Base-by-base conservation (phyloP, 1,140 invertebrate genomes). In the Pseudomyrmex sp. region DNA sequence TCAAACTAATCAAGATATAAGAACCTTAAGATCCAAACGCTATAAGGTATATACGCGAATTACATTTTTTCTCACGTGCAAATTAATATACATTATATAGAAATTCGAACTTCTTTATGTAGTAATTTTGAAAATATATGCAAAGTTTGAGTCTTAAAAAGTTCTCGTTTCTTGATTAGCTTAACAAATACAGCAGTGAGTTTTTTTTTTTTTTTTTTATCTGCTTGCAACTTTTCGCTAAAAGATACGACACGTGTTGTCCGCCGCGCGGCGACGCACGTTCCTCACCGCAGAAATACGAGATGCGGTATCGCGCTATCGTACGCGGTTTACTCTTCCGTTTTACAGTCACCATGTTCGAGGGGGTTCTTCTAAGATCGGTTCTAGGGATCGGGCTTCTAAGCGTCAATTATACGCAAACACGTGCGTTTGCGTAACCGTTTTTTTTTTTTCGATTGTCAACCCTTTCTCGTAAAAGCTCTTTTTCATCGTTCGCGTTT, bases 311-410 rank as follows among this genome's bases (percentile, higher is more conserved):
- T 77, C 61, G 50, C 12, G 13, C 0, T 77, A 15, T 77, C 61
- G 50, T 79, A 69, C 52, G 76, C 15, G 20, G 63, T 59, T 69
- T 69, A 59, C 44, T 18, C 15, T 79, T 79, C 26, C 65, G 54
- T 58, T 79, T 79, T 59, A 48, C 10, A 35, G 12, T 20, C 15
- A 18, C 9, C 18, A 48, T 2, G 10, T 23, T 56, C 20, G 20
- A 75, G 18, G 18, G 18, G 18, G 18, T 18, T 18, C 18, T 18
- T 18, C 18, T 18, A 18, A 18, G 18, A 18, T 18, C 0, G 18
- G 18, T 18, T 18, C 18, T 18, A 18, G 18, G 18, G n/a, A 35
- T 15, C 20, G 9, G 18, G 35, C 35, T 20, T 70, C 12, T 65
- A 26, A 70, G n/a, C 35, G 10, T 58, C 63, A 58, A 58, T 26